These are phyloP conservation scores for Nothocercus julius DNA, from an alignment of 2,113 vertebrate genomes.

Conservation along the genomic window DNA sequence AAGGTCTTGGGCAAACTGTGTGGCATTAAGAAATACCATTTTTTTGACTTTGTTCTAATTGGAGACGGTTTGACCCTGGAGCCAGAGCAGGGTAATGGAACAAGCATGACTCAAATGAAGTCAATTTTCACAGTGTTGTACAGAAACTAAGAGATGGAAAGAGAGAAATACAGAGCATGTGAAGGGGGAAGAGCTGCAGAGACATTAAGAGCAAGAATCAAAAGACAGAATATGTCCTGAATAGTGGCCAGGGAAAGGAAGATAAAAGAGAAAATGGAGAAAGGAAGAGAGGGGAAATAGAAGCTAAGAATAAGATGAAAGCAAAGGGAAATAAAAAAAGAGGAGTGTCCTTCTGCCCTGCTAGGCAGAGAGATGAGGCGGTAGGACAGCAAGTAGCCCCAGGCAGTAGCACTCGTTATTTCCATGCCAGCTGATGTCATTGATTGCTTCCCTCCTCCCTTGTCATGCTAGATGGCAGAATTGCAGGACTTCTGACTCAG, in stretches of 20 bases:
- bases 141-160: not conserved
- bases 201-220: not conserved
- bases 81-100: constrained; percentile 56
- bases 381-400: constrained; percentile 20
- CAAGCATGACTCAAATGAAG: not conserved
- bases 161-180: not conserved
- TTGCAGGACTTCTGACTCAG: not conserved
- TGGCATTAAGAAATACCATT: constrained; percentile 24
- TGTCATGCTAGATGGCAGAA: constrained; percentile 26
- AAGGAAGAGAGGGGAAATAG: not conserved
- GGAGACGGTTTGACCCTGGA: constrained; percentile 57
- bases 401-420: constrained; percentile 54
- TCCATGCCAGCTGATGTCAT: constrained; percentile 62
- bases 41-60: constrained; percentile 46
- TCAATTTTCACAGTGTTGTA: not conserved
- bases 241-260: not conserved
- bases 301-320: not conserved
- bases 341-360: constrained; percentile 6
- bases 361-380: constrained; percentile 15
- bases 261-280: not conserved
- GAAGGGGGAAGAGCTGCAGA: not conserved
- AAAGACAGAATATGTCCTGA: not conserved
- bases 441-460: constrained; percentile 44
- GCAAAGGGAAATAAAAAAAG: not conserved
- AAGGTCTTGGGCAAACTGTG: constrained; percentile 44